Evolutionary conservation across 2,113 vertebrate genomes (phyloP).

Genomic region (Festucalex cinctus): DNA sequence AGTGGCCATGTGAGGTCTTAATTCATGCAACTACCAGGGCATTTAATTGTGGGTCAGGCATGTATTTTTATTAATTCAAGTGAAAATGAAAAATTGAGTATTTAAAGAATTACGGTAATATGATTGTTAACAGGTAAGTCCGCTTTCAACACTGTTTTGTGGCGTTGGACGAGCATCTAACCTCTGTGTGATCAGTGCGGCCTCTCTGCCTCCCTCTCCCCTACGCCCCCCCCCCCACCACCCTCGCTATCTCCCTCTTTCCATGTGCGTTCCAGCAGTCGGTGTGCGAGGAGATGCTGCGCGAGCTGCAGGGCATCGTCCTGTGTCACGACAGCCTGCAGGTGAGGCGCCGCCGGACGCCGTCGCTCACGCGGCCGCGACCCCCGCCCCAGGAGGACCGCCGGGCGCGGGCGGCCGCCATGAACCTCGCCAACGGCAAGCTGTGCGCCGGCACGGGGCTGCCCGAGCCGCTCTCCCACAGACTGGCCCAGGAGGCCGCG

Average conservation of each 20-base stretch:
- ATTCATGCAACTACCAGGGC: too few species aligned
- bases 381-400: slow-evolving; percentile 79
- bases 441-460: slow-evolving; percentile 84
- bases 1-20: too few species aligned
- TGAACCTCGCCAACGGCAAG: slow-evolving; percentile 89
- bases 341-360: slow-evolving; percentile 76
- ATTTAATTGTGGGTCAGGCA: too few species aligned
- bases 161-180: not conserved
- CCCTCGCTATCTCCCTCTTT: slow-evolving; percentile 32
- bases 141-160: not conserved
- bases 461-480: slow-evolving; percentile 86
- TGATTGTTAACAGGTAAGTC: too few species aligned
- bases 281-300: slow-evolving; percentile 93
- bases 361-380: slow-evolving; percentile 69
- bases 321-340: slow-evolving; percentile 90
- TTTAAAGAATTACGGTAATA: not conserved
- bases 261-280: slow-evolving; percentile 79
- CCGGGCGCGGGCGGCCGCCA: slow-evolving; percentile 73
- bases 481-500: slow-evolving; percentile 90
- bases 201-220: slow-evolving; percentile 51
- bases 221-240: slow-evolving; percentile 45
- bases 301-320: slow-evolving; percentile 91
- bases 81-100: too few species aligned
- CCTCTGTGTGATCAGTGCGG: slow-evolving; percentile 11
- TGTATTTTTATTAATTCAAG: too few species aligned